phyloP scores from a whole-genome alignment of 2,888 invertebrate species.

The Dicycla oo region DNA sequence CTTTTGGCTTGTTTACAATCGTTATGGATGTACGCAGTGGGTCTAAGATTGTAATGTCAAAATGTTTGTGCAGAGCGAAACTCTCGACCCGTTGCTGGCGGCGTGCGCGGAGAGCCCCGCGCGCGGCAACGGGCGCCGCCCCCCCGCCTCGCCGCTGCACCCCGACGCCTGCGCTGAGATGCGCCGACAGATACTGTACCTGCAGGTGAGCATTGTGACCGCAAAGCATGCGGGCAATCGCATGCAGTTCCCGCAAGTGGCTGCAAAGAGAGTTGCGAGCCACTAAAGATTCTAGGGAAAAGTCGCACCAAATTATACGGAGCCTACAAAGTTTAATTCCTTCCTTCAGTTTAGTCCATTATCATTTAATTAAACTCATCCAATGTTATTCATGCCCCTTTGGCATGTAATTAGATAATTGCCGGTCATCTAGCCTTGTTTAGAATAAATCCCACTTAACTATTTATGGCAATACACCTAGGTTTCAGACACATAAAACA shows the following conservation, averaged over 20 bases:
- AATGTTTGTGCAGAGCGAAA: conserved; percentile 92
- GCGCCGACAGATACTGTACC: conserved; percentile 95
- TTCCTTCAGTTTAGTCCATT: neutral
- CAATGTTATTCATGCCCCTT: neutral
- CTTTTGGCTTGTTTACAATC: conserved; percentile 3
- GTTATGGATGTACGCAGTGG: neutral
- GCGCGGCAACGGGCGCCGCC: conserved; percentile 91
- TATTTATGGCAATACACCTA: neutral
- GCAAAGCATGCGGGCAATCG: neutral
- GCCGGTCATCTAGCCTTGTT: neutral
- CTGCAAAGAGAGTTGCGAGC: neutral
- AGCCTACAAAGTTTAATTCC: no score
- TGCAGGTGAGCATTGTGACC: conserved; percentile 90
- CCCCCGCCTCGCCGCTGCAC: conserved; percentile 91
- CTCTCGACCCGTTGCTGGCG: conserved; percentile 96
- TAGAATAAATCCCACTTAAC: conserved; percentile 1
- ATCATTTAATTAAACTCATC: neutral
- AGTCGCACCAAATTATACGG: no score
- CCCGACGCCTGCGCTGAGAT: conserved; percentile 94
- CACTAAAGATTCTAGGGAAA: no score
- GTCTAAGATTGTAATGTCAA: neutral
- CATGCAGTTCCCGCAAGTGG: neutral
- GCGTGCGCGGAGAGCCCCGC: conserved; percentile 90
- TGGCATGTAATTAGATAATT: conserved; percentile 18
- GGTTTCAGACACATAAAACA: neutral